Percentiles rank a stretch among this genome's conserved stretches.
These are phyloP conservation scores for Trematomus bernacchii DNA, from an alignment of 2,797 vertebrate genomes.

Conservation along the genomic window DNA sequence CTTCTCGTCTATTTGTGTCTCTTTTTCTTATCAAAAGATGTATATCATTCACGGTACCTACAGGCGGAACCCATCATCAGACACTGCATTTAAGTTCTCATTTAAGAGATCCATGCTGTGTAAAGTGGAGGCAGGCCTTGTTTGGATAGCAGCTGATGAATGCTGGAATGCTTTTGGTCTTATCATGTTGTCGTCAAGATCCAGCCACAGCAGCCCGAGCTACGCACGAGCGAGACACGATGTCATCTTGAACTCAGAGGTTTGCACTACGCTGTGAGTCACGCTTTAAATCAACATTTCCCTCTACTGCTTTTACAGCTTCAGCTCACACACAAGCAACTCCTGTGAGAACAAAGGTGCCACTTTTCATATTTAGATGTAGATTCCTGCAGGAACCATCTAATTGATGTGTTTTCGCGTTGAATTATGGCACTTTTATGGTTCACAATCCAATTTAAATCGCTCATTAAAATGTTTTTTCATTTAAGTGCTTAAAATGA, in stretches of 20 bases:
- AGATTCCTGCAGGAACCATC: constrained; percentile 13
- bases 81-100: constrained; percentile 56
- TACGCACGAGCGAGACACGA: constrained; percentile 41
- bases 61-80: constrained; percentile 52
- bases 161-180: constrained; percentile 75
- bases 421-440: constrained; percentile 5
- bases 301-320: constrained; percentile 15
- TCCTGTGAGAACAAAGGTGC: constrained; percentile 18
- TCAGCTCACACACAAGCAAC: constrained; percentile 27
- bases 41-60: constrained; percentile 44
- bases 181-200: constrained; percentile 64
- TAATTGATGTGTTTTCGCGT: constrained; percentile 24
- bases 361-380: constrained; percentile 21
- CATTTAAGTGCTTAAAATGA: constrained; percentile 18
- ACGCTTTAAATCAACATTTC: constrained; percentile 39
- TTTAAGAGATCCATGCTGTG: constrained; percentile 62
- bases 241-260: constrained; percentile 41
- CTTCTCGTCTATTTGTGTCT: constrained; percentile 54
- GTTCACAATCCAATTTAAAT: neutral
- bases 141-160: constrained; percentile 63
- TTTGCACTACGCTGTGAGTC: constrained; percentile 24
- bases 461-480: constrained; percentile 17
- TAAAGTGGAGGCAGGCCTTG: constrained; percentile 69
- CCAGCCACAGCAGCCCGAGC: constrained; percentile 33
- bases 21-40: constrained; percentile 56